Conservation (phyloP, 2,888 invertebrate species). For the Oxyscelio sp. region DNA sequence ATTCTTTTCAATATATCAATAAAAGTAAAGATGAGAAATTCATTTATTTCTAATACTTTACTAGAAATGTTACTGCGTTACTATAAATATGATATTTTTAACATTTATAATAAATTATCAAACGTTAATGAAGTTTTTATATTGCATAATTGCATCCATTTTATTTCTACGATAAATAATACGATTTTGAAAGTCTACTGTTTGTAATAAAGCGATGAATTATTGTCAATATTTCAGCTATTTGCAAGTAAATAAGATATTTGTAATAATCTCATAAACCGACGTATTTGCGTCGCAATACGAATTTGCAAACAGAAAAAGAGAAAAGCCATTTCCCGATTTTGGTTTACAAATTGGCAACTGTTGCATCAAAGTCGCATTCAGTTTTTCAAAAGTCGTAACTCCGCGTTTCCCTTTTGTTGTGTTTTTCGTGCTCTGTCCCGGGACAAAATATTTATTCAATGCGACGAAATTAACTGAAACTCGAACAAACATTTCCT, state of each 20-base stretch:
- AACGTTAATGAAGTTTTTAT: too few relatives aligned
- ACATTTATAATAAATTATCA: too few relatives aligned
- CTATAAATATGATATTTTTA: too few relatives aligned
- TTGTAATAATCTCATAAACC: not conserved
- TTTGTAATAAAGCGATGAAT: too few relatives aligned
- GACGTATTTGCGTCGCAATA: not conserved
- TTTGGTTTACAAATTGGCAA: conserved; percentile 21
- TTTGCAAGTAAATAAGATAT: not conserved
- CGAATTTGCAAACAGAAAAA: not conserved
- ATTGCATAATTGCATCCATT: too few relatives aligned
- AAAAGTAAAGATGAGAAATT: too few relatives aligned
- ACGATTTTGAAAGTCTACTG: too few relatives aligned
- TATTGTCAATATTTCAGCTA: not conserved
- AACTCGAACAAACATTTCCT: conserved; percentile 10
- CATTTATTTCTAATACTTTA: too few relatives aligned
- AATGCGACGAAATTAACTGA: conserved; percentile 25
- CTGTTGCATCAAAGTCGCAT: conserved; percentile 20
- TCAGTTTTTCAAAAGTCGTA: not conserved
- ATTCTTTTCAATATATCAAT: too few relatives aligned
- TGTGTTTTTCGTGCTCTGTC: not conserved
- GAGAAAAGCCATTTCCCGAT: not conserved
- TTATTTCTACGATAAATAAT: too few relatives aligned
- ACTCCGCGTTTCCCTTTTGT: not conserved
- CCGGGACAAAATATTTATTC: conserved; percentile 19
- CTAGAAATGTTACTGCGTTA: too few relatives aligned